phyloP scores from a whole-genome alignment of 2,113 vertebrate genomes.

The Tachycineta bicolor region DNA sequence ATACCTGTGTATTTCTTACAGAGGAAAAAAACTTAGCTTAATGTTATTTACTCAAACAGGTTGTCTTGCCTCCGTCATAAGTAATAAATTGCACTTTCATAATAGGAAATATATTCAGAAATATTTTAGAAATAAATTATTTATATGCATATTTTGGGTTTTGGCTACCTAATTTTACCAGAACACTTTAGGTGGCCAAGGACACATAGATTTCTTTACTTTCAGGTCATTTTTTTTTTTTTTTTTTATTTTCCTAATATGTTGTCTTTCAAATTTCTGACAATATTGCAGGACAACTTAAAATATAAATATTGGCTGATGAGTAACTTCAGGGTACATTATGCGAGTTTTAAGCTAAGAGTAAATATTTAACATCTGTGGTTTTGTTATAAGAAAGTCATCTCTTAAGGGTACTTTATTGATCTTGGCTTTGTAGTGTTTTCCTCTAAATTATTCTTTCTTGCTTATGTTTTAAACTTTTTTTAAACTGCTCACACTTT shows the following conservation, averaged over 20 bases:
- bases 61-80: background rate
- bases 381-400: background rate
- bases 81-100: background rate
- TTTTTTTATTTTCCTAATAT: background rate
- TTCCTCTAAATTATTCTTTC: background rate
- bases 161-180: background rate
- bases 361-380: background rate
- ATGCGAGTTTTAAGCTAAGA: background rate
- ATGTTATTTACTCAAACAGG: background rate
- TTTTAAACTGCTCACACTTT: background rate
- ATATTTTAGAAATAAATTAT: background rate
- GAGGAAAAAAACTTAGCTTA: background rate
- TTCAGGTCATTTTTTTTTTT: background rate
- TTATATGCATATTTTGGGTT: background rate
- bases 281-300: background rate
- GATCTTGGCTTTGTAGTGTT: background rate
- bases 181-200: background rate
- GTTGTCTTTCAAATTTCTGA: background rate
- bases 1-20: background rate
- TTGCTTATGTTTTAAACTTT: background rate
- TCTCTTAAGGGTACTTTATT: background rate
- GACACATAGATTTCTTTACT: background rate
- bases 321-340: background rate
- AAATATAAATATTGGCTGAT: background rate
- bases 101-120: background rate